Conservation (phyloP, 2,797 vertebrate genomes). For the Falco columbarius region DNA sequence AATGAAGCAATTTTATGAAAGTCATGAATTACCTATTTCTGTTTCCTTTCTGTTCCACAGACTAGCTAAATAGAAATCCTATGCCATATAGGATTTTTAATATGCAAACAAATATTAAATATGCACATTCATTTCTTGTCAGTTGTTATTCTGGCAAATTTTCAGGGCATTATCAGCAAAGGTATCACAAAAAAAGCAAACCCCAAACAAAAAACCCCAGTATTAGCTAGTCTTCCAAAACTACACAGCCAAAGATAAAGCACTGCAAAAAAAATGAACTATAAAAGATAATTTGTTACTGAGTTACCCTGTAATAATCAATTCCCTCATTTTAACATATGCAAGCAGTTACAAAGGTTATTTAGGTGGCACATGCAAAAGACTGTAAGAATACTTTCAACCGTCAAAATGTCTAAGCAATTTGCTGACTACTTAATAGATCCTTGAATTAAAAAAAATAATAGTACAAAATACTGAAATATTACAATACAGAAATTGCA, state of each 20-base stretch:
- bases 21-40: neutral
- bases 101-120: neutral
- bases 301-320: neutral
- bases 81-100: neutral
- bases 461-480: neutral
- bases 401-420: neutral
- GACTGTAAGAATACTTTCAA: neutral
- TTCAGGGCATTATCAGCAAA: neutral
- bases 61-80: neutral
- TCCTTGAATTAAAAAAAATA: neutral
- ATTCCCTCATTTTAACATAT: neutral
- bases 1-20: neutral
- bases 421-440: neutral
- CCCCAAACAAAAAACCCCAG: rapidly evolving
- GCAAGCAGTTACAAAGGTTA: neutral
- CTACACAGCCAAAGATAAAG: neutral
- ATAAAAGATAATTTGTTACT: neutral
- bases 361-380: neutral
- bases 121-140: neutral
- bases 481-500: neutral
- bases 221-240: neutral
- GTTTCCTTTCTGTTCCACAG: neutral
- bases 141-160: neutral
- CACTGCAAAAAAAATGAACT: neutral
- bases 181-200: neutral